These are phyloP conservation scores for Casuarius casuarius DNA, from an alignment of 2,113 vertebrate genomes.

Conservation along the genomic window DNA sequence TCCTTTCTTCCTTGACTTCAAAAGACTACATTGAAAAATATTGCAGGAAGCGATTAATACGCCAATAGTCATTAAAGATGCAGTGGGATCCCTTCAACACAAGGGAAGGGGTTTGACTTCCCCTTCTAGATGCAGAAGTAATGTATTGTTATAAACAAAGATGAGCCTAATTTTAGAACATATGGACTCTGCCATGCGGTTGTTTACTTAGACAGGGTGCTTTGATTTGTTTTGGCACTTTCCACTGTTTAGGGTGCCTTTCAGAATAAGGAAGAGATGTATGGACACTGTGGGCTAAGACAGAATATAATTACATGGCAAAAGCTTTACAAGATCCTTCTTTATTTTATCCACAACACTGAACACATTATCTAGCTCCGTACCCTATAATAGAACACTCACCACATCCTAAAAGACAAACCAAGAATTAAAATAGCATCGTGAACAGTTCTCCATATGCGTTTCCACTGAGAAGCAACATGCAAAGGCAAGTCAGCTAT, in stretches of 20 bases:
- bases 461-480: slow-evolving; percentile 11
- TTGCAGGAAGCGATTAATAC: background rate
- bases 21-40: background rate
- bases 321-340: slow-evolving; percentile 25
- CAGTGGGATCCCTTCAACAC: background rate
- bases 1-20: background rate
- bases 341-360: slow-evolving; percentile 39
- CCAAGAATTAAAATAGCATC: slow-evolving; percentile 7
- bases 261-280: slow-evolving; percentile 44
- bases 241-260: slow-evolving; percentile 52
- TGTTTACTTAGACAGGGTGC: slow-evolving; percentile 46
- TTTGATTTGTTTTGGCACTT: slow-evolving; percentile 65
- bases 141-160: slow-evolving; percentile 45
- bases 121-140: background rate
- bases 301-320: slow-evolving; percentile 55
- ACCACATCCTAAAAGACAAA: background rate
- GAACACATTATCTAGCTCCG: slow-evolving; percentile 15
- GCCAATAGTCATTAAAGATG: background rate
- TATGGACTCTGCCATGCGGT: slow-evolving; percentile 32
- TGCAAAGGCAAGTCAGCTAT: background rate
- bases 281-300: slow-evolving; percentile 38
- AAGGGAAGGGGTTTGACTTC: background rate
- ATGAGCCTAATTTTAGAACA: slow-evolving; percentile 50
- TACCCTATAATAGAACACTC: slow-evolving; percentile 15
- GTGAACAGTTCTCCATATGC: background rate